phyloP scores from a whole-genome alignment of 37 sponge, comb jelly and placozoan species.

The Dysidea cf. avara region DNA sequence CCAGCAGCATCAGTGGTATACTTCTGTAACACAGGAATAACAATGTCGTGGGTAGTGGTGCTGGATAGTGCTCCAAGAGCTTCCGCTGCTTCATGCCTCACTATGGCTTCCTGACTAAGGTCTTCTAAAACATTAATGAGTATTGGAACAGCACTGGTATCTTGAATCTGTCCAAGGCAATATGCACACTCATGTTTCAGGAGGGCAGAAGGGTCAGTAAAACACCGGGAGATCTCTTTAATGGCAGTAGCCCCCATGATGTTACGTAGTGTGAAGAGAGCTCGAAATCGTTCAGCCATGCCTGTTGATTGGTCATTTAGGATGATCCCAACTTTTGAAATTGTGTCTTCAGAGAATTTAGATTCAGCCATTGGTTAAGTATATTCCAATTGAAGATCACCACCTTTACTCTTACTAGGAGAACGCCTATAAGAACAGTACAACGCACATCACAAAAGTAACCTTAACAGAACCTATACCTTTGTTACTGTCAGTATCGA shows the following conservation, averaged over 20 bases:
- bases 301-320: constrained; percentile 45
- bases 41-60: not conserved
- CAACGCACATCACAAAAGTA: too few relatives aligned
- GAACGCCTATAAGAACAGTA: too few relatives aligned
- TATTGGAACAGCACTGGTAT: constrained; percentile 54
- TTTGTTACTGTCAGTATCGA: too few relatives aligned
- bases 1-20: constrained; percentile 41
- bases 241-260: constrained; percentile 73
- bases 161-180: constrained; percentile 94
- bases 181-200: constrained; percentile 99
- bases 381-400: too few relatives aligned
- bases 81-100: constrained; percentile 94
- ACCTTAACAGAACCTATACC: too few relatives aligned
- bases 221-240: constrained; percentile 56
- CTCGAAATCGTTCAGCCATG: constrained; percentile 85
- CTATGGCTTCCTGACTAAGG: constrained; percentile 79
- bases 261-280: constrained; percentile 89
- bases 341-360: not conserved
- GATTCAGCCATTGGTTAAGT: too few relatives aligned
- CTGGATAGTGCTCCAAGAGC: constrained; percentile 93
- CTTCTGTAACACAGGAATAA: constrained; percentile 40
- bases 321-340: constrained; percentile 55
- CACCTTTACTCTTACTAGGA: too few relatives aligned
- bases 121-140: constrained; percentile 76
- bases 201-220: constrained; percentile 78